Evolutionary conservation across 2,888 invertebrate genomes (phyloP).

Genomic region (Himalopsyche tibetana): DNA sequence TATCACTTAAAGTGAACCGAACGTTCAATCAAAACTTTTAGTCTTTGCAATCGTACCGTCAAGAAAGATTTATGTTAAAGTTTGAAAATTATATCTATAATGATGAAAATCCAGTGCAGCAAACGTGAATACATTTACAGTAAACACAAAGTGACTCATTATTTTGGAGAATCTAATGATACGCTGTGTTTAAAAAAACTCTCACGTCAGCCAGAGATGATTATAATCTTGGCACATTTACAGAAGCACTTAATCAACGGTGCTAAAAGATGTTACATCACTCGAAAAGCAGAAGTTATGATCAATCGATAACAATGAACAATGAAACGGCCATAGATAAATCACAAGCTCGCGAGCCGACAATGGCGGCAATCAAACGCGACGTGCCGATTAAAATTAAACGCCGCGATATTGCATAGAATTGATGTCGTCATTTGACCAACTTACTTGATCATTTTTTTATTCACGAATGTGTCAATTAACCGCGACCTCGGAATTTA

Average conservation of each 20-base stretch:
- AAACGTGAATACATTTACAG: too few relatives aligned
- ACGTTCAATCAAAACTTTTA: too few relatives aligned
- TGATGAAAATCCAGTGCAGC: too few relatives aligned
- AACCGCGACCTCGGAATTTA: conserved; percentile 23
- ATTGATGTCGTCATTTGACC: conserved; percentile 40
- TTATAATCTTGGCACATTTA: conserved; percentile 31
- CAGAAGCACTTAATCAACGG: conserved; percentile 37
- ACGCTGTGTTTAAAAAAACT: neutral
- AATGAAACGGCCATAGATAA: conserved; percentile 26
- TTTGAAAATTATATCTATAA: too few relatives aligned
- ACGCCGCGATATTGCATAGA: conserved; percentile 31
- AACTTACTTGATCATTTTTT: conserved; percentile 37
- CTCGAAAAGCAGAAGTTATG: conserved; percentile 36
- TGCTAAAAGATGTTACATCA: conserved; percentile 36
- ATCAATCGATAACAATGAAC: conserved; percentile 43
- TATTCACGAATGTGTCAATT: conserved; percentile 32
- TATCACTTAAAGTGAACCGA: too few relatives aligned
- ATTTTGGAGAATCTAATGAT: neutral
- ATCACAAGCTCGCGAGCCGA: conserved; percentile 28
- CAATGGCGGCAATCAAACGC: conserved; percentile 37
- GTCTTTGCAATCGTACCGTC: too few relatives aligned
- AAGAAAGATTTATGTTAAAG: too few relatives aligned
- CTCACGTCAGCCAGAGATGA: conserved; percentile 35
- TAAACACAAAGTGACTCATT: neutral
- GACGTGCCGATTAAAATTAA: conserved; percentile 32